These are phyloP conservation scores for Tenthredo notha DNA, from an alignment of 2,888 invertebrate genomes.

Conservation along the genomic window DNA sequence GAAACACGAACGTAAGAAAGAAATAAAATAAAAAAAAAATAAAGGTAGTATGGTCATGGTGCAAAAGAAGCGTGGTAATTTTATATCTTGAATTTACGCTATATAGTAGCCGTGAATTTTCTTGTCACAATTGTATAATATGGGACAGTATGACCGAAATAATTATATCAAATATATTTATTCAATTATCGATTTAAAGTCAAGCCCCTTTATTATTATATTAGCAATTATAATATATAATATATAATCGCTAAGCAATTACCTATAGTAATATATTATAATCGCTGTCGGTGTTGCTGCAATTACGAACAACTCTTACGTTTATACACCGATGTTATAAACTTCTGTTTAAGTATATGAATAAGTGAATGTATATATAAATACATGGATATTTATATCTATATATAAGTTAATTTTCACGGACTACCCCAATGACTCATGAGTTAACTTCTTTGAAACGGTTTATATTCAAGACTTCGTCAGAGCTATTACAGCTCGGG, in stretches of 20 bases:
- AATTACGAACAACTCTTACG: neutral
- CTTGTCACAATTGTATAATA: neutral
- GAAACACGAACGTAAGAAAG: neutral
- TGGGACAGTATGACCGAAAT: neutral
- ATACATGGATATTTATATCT: neutral
- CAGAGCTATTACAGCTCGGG: neutral
- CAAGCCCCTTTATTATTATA: neutral
- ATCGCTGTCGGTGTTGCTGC: neutral
- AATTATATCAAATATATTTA: neutral
- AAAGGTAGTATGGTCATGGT: neutral
- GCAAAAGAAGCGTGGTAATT: neutral
- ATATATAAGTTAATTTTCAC: conserved; percentile 10
- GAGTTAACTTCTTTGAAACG: conserved; percentile 28
- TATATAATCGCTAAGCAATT: too few species aligned
- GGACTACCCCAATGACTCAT: conserved; percentile 32
- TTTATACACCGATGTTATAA: neutral
- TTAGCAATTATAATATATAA: neutral
- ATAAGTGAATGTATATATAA: neutral
- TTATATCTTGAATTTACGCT: neutral
- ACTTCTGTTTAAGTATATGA: neutral
- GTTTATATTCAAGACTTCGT: conserved; percentile 7
- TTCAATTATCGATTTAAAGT: neutral
- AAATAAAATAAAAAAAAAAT: neutral
- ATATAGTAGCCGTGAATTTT: neutral
- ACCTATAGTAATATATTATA: neutral